Evolutionary conservation across 2,797 vertebrate genomes (phyloP), one percentile per base, ranked within the genome.

Genomic region (Darevskia mixta): DNA sequence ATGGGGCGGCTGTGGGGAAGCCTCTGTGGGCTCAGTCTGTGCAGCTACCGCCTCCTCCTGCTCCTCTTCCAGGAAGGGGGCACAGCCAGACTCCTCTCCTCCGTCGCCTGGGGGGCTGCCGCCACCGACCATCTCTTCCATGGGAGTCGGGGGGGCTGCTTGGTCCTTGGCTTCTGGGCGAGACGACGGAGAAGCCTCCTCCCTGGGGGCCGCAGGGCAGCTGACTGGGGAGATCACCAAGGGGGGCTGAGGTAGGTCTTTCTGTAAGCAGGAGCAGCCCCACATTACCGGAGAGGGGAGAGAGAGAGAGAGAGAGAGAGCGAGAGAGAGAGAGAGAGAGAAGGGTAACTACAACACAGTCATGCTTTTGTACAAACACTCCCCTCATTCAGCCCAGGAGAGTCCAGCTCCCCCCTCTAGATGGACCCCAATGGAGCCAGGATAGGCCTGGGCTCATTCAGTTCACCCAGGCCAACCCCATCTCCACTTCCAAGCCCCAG

Each of bases 191-290:
- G 10, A 27, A 0, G 23, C 90, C 1, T 75, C 85, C 1, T 93
- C 95, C 84, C 91, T 94, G 0, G 88, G 88, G 1, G 93, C 96
- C 18, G 93, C 96, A 0, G 96, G 94, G 86, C 97, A 97, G 95
- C 94, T 96, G 87, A 98, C 96, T 0, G 98, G 96, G 49, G 97
- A 94, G 45, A 98, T 96, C n/a, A 95, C 96, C 96, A 98, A 95
- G 4, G 98, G 95, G 94, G 98, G 96, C 81, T 95, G 96, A 96
- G 97, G 96, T 91, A 97, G 94, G 84, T 97, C 97, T 86, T 97
- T 97, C 97, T 97, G 94, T 29, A 92, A 90, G 93, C 55, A 90
- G 25, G 35, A 78, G 76, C 27, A 25, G 61, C 20, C 61, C 61
- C 61, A 23, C 61, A 23, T 64, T 64, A 15, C 49, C 2, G 20